Conservation (phyloP, 2,797 vertebrate genomes). For the Dryobates pubescens region DNA sequence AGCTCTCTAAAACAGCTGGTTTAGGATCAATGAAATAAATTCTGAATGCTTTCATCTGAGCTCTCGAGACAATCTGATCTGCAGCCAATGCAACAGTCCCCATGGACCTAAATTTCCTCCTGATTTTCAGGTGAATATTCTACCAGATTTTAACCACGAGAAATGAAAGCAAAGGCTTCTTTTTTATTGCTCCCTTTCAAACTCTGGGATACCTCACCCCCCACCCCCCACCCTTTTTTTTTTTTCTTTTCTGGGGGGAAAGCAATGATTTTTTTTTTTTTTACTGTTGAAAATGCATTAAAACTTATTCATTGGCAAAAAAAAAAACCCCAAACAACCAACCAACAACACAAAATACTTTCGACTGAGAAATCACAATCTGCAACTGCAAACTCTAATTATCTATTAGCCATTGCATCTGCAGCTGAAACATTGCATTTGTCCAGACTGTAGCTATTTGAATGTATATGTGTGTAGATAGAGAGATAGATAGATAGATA, state of each 20-base stretch:
- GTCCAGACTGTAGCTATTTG: neutral
- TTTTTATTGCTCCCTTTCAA: neutral
- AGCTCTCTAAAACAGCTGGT: neutral
- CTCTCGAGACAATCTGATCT: neutral
- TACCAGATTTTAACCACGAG: neutral
- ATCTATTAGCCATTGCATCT: neutral
- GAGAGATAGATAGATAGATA: too few species aligned
- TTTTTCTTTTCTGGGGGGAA: neutral
- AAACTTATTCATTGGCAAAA: neutral
- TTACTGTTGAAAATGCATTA: neutral
- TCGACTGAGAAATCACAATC: neutral
- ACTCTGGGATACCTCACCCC: neutral
- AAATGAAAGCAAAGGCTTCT: neutral
- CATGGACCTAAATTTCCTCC: neutral
- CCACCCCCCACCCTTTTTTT: too few species aligned
- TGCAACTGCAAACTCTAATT: constrained; percentile 3
- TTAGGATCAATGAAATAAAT: neutral
- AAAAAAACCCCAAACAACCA: neutral
- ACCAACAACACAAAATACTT: neutral
- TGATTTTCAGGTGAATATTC: neutral
- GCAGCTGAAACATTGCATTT: constrained; percentile 13
- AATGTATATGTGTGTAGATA: neutral
- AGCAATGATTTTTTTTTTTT: neutral
- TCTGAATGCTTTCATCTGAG: neutral
- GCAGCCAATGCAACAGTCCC: neutral